These are phyloP conservation scores for Glossosoma conforme DNA, from an alignment of 1,140 invertebrate genomes.

Conservation along the genomic window DNA sequence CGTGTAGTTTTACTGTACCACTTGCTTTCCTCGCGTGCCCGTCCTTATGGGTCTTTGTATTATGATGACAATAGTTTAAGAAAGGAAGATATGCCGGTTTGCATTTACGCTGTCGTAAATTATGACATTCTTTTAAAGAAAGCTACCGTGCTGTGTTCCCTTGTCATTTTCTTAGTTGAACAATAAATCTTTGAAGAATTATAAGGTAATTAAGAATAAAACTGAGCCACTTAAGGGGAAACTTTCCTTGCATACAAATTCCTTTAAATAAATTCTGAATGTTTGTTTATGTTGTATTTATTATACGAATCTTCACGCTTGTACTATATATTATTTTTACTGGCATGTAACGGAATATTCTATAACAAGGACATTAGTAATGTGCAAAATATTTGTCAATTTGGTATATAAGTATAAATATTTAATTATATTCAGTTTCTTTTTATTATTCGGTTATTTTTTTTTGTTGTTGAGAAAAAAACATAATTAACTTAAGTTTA, in stretches of 20 bases:
- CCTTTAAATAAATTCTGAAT: neutral
- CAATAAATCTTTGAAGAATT: slow-evolving; percentile 30
- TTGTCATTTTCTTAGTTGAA: slow-evolving; percentile 23
- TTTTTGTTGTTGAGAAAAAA: no score
- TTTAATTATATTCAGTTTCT: no score
- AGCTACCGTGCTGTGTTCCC: slow-evolving; percentile 15
- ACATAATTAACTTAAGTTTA: no score
- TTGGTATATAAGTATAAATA: no score
- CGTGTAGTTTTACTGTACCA: neutral
- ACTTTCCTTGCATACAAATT: neutral
- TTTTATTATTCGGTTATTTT: no score
- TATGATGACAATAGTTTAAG: slow-evolving; percentile 31
- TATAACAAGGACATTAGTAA: no score
- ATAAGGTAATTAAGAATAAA: slow-evolving; percentile 31
- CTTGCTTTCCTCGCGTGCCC: slow-evolving; percentile 13
- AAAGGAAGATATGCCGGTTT: slow-evolving; percentile 28
- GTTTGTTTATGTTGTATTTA: neutral
- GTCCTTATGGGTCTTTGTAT: slow-evolving; percentile 30
- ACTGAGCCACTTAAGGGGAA: slow-evolving; percentile 9
- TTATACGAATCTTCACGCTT: no score
- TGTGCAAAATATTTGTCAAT: no score
- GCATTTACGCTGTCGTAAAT: slow-evolving; percentile 28
- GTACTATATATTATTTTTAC: no score
- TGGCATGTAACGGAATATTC: no score
- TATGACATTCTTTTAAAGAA: slow-evolving; percentile 30